phyloP scores from a whole-genome alignment of 1,140 invertebrate species.

The Papilio polytes region DNA sequence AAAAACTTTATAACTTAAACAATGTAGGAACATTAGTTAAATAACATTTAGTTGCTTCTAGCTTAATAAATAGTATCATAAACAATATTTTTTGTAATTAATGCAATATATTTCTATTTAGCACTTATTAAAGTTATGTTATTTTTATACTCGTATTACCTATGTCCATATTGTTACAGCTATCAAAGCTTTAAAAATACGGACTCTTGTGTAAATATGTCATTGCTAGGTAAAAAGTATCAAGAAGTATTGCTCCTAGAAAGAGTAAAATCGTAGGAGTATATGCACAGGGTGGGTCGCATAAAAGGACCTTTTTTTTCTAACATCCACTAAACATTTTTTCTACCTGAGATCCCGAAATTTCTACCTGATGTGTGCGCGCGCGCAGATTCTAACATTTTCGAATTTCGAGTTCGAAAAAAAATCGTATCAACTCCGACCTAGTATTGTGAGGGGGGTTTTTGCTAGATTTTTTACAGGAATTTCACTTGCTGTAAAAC shows the following conservation, averaged over 20 bases:
- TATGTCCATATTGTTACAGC: no score
- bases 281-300: conserved; percentile 68
- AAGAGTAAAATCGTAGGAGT: conserved; percentile 67
- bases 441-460: conserved; percentile 60
- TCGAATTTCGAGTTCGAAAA: conserved; percentile 48
- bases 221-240: conserved; percentile 47
- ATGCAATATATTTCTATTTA: neutral
- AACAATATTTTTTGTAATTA: neutral
- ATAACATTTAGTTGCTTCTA: no score
- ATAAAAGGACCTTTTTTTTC: conserved; percentile 76
- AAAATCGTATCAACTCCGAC: conserved; percentile 52
- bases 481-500: conserved; percentile 66
- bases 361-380: conserved; percentile 66
- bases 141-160: no score
- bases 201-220: neutral
- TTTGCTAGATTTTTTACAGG: conserved; percentile 70
- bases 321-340: conserved; percentile 69
- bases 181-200: no score
- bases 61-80: neutral
- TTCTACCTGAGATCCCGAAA: conserved; percentile 76
- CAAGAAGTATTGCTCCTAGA: conserved; percentile 48
- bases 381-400: conserved; percentile 71
- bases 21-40: no score
- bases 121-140: no score
- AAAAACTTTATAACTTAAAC: no score